These are phyloP conservation scores for Ophion ellenae DNA, from an alignment of 2,888 invertebrate genomes.

Conservation along the genomic window DNA sequence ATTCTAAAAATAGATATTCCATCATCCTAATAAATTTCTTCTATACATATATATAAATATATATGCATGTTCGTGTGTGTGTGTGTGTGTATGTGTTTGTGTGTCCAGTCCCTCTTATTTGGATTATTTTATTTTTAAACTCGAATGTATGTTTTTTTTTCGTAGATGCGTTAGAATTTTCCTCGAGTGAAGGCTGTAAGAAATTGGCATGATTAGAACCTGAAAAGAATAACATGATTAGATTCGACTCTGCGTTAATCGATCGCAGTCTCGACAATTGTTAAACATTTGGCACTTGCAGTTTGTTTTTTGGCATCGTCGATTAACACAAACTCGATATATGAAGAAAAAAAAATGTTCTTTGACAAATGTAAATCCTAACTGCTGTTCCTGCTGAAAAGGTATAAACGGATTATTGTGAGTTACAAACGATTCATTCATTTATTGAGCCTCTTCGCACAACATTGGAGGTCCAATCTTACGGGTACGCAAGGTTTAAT, in stretches of 20 bases:
- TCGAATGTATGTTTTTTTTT: constrained; percentile 37
- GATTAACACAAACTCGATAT: constrained; percentile 76
- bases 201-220: constrained; percentile 77
- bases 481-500: background rate
- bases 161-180: constrained; percentile 20
- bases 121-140: constrained; percentile 67
- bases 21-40: constrained; percentile 40
- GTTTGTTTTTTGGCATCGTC: constrained; percentile 19
- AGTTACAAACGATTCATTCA: constrained; percentile 28
- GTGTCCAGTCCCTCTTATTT: constrained; percentile 68
- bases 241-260: constrained; percentile 60
- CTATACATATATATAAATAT: constrained; percentile 23
- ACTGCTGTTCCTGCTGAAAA: constrained; percentile 80
- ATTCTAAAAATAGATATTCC: constrained; percentile 25
- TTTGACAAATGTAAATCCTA: constrained; percentile 61
- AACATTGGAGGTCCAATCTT: constrained; percentile 53
- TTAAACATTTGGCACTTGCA: constrained; percentile 1
- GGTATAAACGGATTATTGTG: constrained; percentile 61
- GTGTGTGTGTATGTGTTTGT: background rate
- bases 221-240: constrained; percentile 76
- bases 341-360: constrained; percentile 63
- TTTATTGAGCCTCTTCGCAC: constrained; percentile 2
- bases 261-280: constrained; percentile 20
- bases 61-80: constrained; percentile 17
- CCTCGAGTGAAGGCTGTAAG: constrained; percentile 67